Evolutionary conservation across 1,140 invertebrate genomes (phyloP).

Genomic region (Paraescarpia echinospica): DNA sequence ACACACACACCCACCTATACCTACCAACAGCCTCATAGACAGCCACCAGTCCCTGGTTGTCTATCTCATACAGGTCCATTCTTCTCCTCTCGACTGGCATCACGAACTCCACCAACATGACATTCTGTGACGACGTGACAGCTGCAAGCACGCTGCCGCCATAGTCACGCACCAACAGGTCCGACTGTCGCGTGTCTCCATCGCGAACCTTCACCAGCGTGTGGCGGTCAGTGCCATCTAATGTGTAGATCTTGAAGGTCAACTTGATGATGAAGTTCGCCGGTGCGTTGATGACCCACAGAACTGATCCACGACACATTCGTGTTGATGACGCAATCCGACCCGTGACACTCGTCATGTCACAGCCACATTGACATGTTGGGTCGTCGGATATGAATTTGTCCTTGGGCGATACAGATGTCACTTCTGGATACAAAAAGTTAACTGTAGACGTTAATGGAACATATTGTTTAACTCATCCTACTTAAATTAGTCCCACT

Average conservation of each 20-base stretch:
- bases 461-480: no score
- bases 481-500: no score
- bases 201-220: conserved; percentile 21
- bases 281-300: conserved; percentile 9
- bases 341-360: neutral
- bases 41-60: neutral
- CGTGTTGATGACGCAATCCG: neutral
- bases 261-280: neutral
- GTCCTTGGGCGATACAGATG: neutral
- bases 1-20: neutral
- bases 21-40: conserved; percentile 4
- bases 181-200: conserved; percentile 14
- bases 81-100: neutral
- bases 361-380: conserved; percentile 18
- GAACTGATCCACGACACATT: neutral
- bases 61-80: neutral
- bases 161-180: conserved; percentile 20
- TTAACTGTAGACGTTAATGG: neutral
- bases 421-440: conserved; percentile 28
- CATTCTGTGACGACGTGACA: conserved; percentile 2
- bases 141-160: neutral
- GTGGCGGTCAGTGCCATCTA: neutral
- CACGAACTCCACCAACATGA: conserved; percentile 16
- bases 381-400: neutral
- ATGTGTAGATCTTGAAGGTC: conserved; percentile 4